Evolutionary conservation across 2,888 invertebrate genomes (phyloP).

Genomic region (Drosophila prolongata): DNA sequence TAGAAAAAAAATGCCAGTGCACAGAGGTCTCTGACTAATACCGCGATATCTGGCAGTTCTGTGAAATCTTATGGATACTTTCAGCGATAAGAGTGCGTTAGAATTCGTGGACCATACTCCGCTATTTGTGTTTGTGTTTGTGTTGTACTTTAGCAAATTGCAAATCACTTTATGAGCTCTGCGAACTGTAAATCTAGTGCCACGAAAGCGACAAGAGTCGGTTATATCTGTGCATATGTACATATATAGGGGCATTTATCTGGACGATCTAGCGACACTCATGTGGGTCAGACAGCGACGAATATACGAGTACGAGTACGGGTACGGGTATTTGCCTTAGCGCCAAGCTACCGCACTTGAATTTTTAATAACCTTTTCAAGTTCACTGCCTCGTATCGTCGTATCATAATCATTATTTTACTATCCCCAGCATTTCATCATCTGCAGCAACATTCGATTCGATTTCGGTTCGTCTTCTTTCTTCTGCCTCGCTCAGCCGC

Average conservation of each 20-base stretch:
- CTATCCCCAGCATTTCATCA: conserved; percentile 42
- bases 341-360: conserved; percentile 74
- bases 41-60: neutral
- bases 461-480: conserved; percentile 9
- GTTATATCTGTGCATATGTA: conserved; percentile 4
- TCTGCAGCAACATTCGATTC: conserved; percentile 32
- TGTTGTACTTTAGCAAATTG: conserved; percentile 37
- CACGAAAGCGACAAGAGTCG: conserved; percentile 28
- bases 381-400: conserved; percentile 61
- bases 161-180: conserved; percentile 49
- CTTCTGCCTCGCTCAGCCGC: conserved; percentile 1
- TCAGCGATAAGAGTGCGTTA: conserved; percentile 35
- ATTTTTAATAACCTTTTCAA: conserved; percentile 73
- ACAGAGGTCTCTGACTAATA: conserved; percentile 10
- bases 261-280: conserved; percentile 17
- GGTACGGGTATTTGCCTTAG: conserved; percentile 63
- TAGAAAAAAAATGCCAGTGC: neutral
- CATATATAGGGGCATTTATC: conserved; percentile 19
- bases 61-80: conserved; percentile 6
- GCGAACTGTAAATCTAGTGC: conserved; percentile 39
- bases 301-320: conserved; percentile 17
- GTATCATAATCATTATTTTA: conserved; percentile 4
- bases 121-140: conserved; percentile 6
- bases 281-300: conserved; percentile 34
- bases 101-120: conserved; percentile 7